These are phyloP conservation scores for Harpagoxenus sublaevis DNA, from an alignment of 2,888 invertebrate species.

Conservation along the genomic window DNA sequence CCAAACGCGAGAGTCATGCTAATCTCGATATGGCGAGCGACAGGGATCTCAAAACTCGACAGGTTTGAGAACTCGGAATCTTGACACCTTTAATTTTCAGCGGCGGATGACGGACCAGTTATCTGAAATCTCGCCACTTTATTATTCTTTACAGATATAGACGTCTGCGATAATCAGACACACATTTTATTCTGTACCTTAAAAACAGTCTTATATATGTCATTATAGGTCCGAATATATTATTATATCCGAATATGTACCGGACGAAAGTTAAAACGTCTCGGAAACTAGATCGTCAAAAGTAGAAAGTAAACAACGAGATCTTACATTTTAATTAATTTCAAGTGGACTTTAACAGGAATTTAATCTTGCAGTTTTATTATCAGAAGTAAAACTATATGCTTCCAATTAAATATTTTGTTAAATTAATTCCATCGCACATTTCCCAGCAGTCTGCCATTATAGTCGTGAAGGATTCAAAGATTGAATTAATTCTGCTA, in stretches of 20 bases:
- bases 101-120: not conserved
- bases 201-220: not conserved
- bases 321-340: not conserved
- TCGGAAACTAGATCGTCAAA: not conserved
- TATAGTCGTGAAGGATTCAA: not conserved
- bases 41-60: not conserved
- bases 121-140: constrained; percentile 2
- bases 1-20: constrained; percentile 7
- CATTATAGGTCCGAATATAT: not conserved
- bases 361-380: not conserved
- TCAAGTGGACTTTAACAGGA: not conserved
- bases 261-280: not conserved
- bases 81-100: constrained; percentile 6
- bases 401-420: not conserved
- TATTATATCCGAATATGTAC: not conserved
- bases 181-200: not conserved
- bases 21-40: constrained; percentile 27
- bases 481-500: not conserved
- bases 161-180: not conserved
- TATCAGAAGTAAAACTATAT: not conserved
- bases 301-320: not conserved
- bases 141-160: not conserved
- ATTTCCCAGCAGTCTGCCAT: not conserved
- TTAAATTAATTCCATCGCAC: not conserved
- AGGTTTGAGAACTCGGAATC: constrained; percentile 13